phyloP scores from a whole-genome alignment of 64 coral and sea anemone genomes.

The Montipora sp. region DNA sequence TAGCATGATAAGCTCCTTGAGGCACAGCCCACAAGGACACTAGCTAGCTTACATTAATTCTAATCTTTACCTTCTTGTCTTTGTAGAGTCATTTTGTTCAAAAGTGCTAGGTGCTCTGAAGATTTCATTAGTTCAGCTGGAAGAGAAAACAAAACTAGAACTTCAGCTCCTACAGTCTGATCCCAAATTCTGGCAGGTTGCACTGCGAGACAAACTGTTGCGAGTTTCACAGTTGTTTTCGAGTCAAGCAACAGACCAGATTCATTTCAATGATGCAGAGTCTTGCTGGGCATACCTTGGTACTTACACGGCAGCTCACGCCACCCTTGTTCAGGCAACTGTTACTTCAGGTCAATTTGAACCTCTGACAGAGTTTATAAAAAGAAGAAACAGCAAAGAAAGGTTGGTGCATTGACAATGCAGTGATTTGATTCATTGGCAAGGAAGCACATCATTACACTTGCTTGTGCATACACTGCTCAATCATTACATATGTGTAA shows the following conservation, averaged over 20 bases:
- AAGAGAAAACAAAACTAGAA: conserved; percentile 96
- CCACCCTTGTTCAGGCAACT: conserved; percentile 84
- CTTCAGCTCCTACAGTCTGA: conserved; percentile 81
- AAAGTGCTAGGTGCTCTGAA: conserved; percentile 86
- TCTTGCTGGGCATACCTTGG: conserved; percentile 91
- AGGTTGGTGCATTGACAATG: conserved; percentile 26
- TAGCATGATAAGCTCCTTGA: no score
- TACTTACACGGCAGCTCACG: conserved; percentile 91
- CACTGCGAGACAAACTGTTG: conserved; percentile 84
- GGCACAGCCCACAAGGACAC: no score
- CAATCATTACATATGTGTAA: no score
- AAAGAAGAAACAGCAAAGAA: conserved; percentile 50
- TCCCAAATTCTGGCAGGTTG: conserved; percentile 78
- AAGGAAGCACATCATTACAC: no score
- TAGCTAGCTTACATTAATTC: background rate
- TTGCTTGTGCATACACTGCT: no score
- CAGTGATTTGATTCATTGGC: no score
- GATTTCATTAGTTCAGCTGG: conserved; percentile 83
- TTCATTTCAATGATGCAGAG: conserved; percentile 87
- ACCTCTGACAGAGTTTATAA: conserved; percentile 80
- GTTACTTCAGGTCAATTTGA: conserved; percentile 78
- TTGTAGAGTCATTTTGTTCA: conserved; percentile 83
- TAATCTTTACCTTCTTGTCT: background rate
- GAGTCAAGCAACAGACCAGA: conserved; percentile 87
- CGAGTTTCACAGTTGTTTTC: conserved; percentile 93